phyloP scores from a whole-genome alignment of 2,888 invertebrate genomes.

The Cephus rjabovi region DNA sequence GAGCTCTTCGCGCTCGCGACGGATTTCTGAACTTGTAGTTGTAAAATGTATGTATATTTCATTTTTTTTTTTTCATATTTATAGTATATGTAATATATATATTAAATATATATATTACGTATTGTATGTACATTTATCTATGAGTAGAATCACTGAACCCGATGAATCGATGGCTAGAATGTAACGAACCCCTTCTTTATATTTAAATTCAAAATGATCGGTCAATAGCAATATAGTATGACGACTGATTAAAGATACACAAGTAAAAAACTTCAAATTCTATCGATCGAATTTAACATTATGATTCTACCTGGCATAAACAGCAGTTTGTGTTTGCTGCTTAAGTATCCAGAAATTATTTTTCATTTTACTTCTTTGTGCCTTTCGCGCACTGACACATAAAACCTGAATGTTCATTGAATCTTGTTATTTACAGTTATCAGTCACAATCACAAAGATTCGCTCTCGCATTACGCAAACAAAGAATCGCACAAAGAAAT shows the following conservation, averaged over 20 bases:
- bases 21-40: not conserved
- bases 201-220: not conserved
- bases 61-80: not conserved
- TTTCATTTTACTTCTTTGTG: not conserved
- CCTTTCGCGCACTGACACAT: too few species aligned
- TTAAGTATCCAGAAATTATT: not conserved
- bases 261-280: not conserved
- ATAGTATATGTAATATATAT: not conserved
- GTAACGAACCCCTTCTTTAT: not conserved
- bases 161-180: not conserved
- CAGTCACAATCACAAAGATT: not conserved
- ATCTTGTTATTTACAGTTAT: not conserved
- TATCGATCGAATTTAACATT: not conserved
- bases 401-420: not conserved
- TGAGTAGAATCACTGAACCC: not conserved
- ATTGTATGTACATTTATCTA: slow-evolving; percentile 2
- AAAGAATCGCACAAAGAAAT: not conserved
- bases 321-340: not conserved
- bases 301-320: not conserved
- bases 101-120: not conserved
- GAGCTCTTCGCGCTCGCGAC: not conserved
- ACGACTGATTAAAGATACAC: not conserved
- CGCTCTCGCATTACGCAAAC: not conserved
- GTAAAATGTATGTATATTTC: not conserved
- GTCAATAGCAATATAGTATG: not conserved